These are phyloP conservation scores for Ecdyonurus torrentis DNA, from an alignment of 2,888 invertebrate species.

Conservation along the genomic window DNA sequence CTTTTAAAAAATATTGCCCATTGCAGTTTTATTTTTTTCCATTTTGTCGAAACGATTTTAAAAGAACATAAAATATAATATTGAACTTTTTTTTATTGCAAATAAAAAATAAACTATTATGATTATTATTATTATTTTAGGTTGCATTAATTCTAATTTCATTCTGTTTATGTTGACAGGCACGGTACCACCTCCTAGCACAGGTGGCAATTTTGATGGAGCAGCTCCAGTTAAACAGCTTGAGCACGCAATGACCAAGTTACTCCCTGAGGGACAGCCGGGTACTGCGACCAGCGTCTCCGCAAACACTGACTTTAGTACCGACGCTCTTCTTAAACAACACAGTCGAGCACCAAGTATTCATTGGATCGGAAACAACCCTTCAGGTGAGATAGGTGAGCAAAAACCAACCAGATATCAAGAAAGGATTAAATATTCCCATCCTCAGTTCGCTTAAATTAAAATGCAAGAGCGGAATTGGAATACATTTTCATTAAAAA, in stretches of 20 bases:
- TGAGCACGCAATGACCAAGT: constrained; percentile 94
- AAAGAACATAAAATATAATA: no score
- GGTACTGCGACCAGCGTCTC: constrained; percentile 32
- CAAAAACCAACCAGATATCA: no score
- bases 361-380: constrained; percentile 65
- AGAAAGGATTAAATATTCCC: neutral
- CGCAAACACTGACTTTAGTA: constrained; percentile 44
- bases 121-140: no score
- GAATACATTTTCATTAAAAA: no score
- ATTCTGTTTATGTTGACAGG: neutral
- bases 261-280: constrained; percentile 35
- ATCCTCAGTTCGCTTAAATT: neutral
- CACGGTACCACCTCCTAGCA: neutral
- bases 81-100: no score
- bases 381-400: neutral
- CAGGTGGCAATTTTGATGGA: constrained; percentile 15
- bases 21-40: no score
- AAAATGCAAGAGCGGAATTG: no score
- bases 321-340: constrained; percentile 66
- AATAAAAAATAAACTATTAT: no score
- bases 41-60: no score
- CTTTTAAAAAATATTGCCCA: no score
- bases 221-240: constrained; percentile 67
- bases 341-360: constrained; percentile 61
- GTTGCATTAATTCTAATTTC: neutral